A percentile compares a stretch with the other conserved stretches of the same genome.
Conservation (phyloP, 2,888 invertebrate genomes). For the Drosophila differens region DNA sequence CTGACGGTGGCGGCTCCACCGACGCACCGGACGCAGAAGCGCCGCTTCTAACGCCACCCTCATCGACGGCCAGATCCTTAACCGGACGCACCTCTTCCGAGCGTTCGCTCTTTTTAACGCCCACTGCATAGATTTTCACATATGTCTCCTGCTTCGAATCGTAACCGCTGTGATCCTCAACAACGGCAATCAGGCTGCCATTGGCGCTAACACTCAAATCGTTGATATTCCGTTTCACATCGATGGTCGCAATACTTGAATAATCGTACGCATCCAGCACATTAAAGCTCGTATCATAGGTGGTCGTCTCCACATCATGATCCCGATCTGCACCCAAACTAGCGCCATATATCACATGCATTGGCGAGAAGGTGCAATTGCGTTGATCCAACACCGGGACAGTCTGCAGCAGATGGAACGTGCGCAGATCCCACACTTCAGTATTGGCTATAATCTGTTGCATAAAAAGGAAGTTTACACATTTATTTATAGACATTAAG, state of each 20-base stretch:
- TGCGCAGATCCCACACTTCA: conserved; percentile 99
- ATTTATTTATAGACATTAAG: neutral
- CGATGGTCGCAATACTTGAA: conserved; percentile 96
- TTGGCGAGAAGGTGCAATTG: conserved; percentile 92
- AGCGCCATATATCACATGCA: conserved; percentile 94
- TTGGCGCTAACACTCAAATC: conserved; percentile 93
- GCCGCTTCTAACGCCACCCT: conserved; percentile 34
- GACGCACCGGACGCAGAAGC: conserved; percentile 23
- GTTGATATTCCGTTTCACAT: conserved; percentile 95
- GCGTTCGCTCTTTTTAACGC: conserved; percentile 93
- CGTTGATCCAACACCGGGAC: conserved; percentile 97
- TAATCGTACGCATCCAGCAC: conserved; percentile 98
- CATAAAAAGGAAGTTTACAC: neutral
- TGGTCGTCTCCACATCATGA: conserved; percentile 89
- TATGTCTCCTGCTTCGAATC: conserved; percentile 95
- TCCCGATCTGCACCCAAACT: conserved; percentile 90
- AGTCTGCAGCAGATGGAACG: conserved; percentile 96
- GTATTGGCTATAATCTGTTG: conserved; percentile 96
- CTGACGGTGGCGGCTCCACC: conserved; percentile 50
- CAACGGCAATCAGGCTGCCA: conserved; percentile 95
- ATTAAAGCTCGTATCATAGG: conserved; percentile 96
- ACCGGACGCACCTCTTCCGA: conserved; percentile 90
- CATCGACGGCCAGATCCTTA: conserved; percentile 65
- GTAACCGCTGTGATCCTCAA: conserved; percentile 94
- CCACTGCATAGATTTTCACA: conserved; percentile 96